Percentiles rank a stretch among this genome's conserved stretches.
Evolutionary conservation across 2,888 invertebrate genomes (phyloP).

Genomic region (Acleris holmiana): DNA sequence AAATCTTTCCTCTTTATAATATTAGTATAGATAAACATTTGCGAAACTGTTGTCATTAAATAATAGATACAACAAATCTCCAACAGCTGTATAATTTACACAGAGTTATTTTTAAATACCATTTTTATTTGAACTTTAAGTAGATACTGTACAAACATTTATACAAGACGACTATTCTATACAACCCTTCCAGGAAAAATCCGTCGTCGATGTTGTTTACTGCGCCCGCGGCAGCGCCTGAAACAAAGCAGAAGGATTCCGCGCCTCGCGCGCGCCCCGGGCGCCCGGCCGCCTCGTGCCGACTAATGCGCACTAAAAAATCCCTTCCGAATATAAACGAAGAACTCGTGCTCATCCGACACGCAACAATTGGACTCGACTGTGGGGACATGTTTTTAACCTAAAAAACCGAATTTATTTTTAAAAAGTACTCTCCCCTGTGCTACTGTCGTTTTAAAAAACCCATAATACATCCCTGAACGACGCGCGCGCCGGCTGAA

Average conservation of each 20-base stretch:
- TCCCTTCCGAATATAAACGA: conserved; percentile 76
- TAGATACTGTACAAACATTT: neutral
- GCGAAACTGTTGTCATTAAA: no score
- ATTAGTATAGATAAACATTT: no score
- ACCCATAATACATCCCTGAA: conserved; percentile 75
- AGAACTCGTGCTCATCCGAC: conserved; percentile 83
- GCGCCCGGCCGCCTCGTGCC: conserved; percentile 55
- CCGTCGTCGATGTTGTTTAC: conserved; percentile 34
- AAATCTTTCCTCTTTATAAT: no score
- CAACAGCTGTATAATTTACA: no score
- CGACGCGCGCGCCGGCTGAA: conserved; percentile 81
- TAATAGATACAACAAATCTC: no score
- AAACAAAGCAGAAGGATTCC: conserved; percentile 41
- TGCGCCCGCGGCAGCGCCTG: conserved; percentile 48
- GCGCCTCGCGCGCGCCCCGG: conserved; percentile 36
- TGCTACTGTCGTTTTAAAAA: conserved; percentile 75
- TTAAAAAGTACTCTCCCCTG: conserved; percentile 75
- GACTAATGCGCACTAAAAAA: conserved; percentile 80
- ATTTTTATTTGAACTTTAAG: conserved; percentile 1
- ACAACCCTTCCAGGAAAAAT: conserved; percentile 11
- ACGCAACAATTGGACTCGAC: conserved; percentile 82
- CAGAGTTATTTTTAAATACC: neutral
- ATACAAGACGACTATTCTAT: neutral
- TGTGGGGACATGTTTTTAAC: conserved; percentile 77
- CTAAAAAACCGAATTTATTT: conserved; percentile 80